Conservation (phyloP, 2,797 vertebrate genomes). For the Xenopus petersii region DNA sequence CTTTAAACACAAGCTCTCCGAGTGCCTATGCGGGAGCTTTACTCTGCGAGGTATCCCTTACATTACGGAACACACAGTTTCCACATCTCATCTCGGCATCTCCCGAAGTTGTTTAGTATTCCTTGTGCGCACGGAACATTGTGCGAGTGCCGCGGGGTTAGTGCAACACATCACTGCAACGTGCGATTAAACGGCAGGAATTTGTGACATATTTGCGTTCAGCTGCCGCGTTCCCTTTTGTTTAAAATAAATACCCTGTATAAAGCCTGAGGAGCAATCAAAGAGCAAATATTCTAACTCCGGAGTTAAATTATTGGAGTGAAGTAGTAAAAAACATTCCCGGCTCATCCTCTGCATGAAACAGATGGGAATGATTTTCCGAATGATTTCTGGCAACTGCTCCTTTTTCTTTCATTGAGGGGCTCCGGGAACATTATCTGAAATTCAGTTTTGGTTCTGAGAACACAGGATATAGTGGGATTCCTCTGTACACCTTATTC, state of each 20-base stretch:
- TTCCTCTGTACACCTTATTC: too few relatives aligned
- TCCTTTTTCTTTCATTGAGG: neutral
- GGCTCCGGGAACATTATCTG: neutral
- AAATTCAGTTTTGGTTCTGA: neutral
- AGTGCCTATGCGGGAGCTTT: too few relatives aligned
- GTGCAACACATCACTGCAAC: neutral
- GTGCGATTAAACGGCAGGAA: conserved; percentile 3
- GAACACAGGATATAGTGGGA: too few relatives aligned
- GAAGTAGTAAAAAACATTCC: neutral
- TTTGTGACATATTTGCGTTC: conserved; percentile 15
- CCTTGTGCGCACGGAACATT: neutral
- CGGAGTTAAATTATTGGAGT: neutral
- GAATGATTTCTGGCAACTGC: neutral
- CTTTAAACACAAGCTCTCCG: too few relatives aligned
- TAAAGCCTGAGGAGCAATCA: neutral
- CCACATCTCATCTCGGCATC: neutral
- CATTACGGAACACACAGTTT: neutral
- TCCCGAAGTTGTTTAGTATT: neutral
- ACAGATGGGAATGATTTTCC: conserved; percentile 4
- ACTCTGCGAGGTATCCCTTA: too few relatives aligned
- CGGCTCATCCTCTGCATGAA: neutral
- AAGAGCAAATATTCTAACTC: neutral
- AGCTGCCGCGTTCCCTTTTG: too few relatives aligned
- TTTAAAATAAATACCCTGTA: too few relatives aligned
- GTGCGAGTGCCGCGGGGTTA: neutral